A percentile compares a stretch with the other conserved stretches of the same genome.
phyloP scores from a whole-genome alignment of 2,113 vertebrate species.

The Chlorodrepanis virens region DNA sequence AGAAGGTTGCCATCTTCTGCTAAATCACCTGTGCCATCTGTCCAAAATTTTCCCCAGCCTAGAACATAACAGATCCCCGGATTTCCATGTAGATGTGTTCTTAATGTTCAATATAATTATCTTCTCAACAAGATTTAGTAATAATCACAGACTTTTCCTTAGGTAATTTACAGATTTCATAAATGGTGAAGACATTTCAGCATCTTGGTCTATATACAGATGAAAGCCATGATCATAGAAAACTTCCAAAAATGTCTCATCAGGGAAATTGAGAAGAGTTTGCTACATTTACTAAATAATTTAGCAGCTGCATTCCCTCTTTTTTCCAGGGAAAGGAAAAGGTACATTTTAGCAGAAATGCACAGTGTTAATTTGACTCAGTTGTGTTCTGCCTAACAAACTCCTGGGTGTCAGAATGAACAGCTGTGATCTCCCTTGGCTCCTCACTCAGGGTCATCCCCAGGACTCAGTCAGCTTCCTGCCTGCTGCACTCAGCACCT shows the following conservation, averaged over 20 bases:
- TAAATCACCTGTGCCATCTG: conserved; percentile 53
- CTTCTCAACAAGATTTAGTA: background rate
- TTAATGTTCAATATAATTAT: conserved; percentile 43
- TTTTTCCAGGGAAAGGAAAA: background rate
- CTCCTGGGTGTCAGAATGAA: background rate
- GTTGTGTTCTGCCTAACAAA: background rate
- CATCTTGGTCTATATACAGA: background rate
- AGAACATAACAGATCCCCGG: conserved; percentile 20
- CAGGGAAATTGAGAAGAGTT: background rate
- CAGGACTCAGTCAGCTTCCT: background rate
- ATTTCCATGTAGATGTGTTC: conserved; percentile 42
- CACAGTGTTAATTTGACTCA: background rate
- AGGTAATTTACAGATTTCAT: conserved; percentile 26
- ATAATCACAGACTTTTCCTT: conserved; percentile 8
- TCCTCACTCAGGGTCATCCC: background rate
- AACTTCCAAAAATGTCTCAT: background rate
- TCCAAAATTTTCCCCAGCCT: conserved; percentile 22
- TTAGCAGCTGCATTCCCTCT: background rate
- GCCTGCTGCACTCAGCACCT: background rate
- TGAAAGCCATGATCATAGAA: background rate
- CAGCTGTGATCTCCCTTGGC: background rate
- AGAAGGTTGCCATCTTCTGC: conserved; percentile 20
- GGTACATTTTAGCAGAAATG: background rate
- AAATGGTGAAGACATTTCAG: conserved; percentile 17
- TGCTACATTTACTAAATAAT: background rate